These are phyloP conservation scores for Drosophila nannoptera DNA, from an alignment of 1,140 invertebrate genomes.

Conservation along the genomic window DNA sequence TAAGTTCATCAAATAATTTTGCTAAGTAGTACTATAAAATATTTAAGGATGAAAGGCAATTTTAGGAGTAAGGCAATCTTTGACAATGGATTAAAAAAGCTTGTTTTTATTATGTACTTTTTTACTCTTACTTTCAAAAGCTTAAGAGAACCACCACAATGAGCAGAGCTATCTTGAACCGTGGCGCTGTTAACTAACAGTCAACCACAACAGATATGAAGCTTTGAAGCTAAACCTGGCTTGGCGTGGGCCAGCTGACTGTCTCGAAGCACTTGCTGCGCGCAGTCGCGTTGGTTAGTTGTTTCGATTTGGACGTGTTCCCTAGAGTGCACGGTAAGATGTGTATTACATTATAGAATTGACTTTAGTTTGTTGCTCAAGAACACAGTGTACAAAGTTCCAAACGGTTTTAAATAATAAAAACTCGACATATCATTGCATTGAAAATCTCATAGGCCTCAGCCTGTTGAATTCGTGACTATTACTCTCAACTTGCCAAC, in stretches of 20 bases:
- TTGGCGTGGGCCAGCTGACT: constrained; percentile 32
- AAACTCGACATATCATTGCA: background rate
- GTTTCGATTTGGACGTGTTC: constrained; percentile 63
- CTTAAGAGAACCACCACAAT: constrained; percentile 53
- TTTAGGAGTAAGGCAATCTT: background rate
- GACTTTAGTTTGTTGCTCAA: constrained; percentile 3
- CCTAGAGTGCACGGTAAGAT: constrained; percentile 67
- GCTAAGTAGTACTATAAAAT: background rate
- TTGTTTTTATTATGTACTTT: constrained; percentile 33
- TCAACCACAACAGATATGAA: constrained; percentile 15
- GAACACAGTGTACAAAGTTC: constrained; percentile 2
- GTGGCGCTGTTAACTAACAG: constrained; percentile 50
- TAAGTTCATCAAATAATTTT: background rate
- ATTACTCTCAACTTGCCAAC: constrained; percentile 40
- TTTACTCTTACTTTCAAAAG: constrained; percentile 74
- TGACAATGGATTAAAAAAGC: background rate
- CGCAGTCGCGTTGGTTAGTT: constrained; percentile 68
- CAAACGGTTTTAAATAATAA: constrained; percentile 5
- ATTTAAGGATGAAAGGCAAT: background rate
- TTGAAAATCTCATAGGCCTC: background rate
- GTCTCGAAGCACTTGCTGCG: constrained; percentile 46
- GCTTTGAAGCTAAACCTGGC: constrained; percentile 39
- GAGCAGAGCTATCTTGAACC: constrained; percentile 14
- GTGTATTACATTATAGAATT: constrained; percentile 12
- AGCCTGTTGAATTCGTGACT: constrained; percentile 21